These are phyloP conservation scores for Sipha maydis DNA, from an alignment of 2,888 invertebrate species.

Conservation along the genomic window DNA sequence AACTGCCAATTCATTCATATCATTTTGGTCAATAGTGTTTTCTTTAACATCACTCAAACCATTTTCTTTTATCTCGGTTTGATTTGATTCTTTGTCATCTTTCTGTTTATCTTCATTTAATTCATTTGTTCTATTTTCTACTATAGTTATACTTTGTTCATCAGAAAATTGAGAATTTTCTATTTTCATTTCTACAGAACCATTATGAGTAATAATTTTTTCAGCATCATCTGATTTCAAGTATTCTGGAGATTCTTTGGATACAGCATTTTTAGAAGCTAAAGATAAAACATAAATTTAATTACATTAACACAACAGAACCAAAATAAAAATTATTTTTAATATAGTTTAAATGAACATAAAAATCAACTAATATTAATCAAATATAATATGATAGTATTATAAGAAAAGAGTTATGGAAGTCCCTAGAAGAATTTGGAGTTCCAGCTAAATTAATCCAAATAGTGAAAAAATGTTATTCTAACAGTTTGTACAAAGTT, in stretches of 20 bases:
- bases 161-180: constrained; percentile 19
- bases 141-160: neutral
- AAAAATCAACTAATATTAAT: too few species aligned
- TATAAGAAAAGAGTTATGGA: too few species aligned
- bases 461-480: too few species aligned
- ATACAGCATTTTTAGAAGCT: constrained; percentile 43
- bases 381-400: too few species aligned
- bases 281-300: neutral
- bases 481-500: too few species aligned
- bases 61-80: neutral
- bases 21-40: neutral
- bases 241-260: constrained; percentile 33
- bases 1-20: neutral
- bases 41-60: neutral
- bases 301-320: neutral
- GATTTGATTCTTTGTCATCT: neutral
- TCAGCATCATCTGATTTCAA: neutral
- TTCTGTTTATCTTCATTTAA: constrained; percentile 3
- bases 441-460: too few species aligned
- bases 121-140: constrained; percentile 19
- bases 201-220: neutral
- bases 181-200: neutral
- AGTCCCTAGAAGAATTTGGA: too few species aligned
- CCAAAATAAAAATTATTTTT: too few species aligned
- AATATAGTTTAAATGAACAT: too few species aligned